Evolutionary conservation across 2,888 invertebrate species (phyloP).

Genomic region (Nasonovia ribisnigri): DNA sequence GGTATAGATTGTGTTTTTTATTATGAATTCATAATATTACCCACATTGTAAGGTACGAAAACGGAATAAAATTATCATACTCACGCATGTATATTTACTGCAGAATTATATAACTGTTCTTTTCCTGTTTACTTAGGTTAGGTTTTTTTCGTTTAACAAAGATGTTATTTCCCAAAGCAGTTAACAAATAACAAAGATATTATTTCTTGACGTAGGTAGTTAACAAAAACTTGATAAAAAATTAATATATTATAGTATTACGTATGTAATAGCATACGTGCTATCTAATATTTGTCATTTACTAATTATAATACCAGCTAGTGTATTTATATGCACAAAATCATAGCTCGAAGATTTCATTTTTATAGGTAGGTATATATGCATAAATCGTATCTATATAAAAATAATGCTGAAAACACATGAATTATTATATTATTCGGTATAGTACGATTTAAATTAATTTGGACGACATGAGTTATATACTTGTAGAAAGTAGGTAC

Average conservation of each 20-base stretch:
- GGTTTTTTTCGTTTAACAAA: background rate
- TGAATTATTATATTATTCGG: background rate
- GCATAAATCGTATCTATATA: background rate
- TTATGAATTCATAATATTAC: background rate
- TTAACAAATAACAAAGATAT: background rate
- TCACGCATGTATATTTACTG: background rate
- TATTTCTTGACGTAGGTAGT: background rate
- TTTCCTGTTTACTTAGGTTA: background rate
- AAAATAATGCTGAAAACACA: background rate
- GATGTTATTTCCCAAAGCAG: background rate
- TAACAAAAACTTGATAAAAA: background rate
- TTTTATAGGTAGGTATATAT: background rate
- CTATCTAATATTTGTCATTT: background rate
- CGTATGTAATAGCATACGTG: background rate
- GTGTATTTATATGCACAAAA: background rate
- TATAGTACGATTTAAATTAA: background rate
- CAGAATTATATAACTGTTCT: background rate
- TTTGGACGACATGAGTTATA: conserved; percentile 10
- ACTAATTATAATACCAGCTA: background rate
- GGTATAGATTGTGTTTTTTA: background rate
- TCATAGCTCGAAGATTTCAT: background rate
- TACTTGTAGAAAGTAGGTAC: background rate
- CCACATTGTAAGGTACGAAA: background rate
- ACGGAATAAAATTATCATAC: background rate
- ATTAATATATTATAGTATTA: background rate